These are phyloP conservation scores for Centruroides vittatus DNA, from an alignment of 1,140 invertebrate genomes.

Conservation along the genomic window DNA sequence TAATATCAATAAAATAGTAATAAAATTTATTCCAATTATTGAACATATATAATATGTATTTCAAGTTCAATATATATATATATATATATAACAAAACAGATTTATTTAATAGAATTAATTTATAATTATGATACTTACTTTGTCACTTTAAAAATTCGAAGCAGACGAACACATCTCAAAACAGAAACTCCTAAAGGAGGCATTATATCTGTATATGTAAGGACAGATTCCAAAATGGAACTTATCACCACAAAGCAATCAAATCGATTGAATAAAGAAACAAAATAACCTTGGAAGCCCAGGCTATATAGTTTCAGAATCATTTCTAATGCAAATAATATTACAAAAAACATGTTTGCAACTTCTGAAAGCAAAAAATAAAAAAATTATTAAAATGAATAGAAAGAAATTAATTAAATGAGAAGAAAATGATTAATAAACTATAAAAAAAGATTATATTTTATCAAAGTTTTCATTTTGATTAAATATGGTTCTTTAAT, in stretches of 20 bases:
- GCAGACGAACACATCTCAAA: slow-evolving; percentile 41
- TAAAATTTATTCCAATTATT: too few relatives aligned
- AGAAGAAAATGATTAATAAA: too few relatives aligned
- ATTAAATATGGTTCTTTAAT: too few relatives aligned
- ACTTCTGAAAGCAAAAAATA: slow-evolving; percentile 43
- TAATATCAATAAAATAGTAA: too few relatives aligned
- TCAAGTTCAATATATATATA: too few relatives aligned
- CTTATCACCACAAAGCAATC: slow-evolving; percentile 47
- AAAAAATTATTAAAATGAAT: neutral
- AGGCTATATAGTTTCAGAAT: slow-evolving; percentile 99
- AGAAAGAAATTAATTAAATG: too few relatives aligned
- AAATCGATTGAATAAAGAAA: slow-evolving; percentile 47
- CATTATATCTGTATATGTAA: slow-evolving; percentile 40
- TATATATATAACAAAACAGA: too few relatives aligned
- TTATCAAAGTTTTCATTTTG: too few relatives aligned
- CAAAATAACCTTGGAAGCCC: slow-evolving; percentile 50
- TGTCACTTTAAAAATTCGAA: slow-evolving; percentile 45
- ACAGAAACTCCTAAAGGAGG: slow-evolving; percentile 44
- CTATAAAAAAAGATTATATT: too few relatives aligned
- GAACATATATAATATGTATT: too few relatives aligned
- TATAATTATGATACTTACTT: slow-evolving; percentile 25
- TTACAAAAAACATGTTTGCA: slow-evolving; percentile 96
- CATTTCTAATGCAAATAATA: slow-evolving; percentile 97
- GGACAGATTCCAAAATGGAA: slow-evolving; percentile 40
- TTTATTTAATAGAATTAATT: too few relatives aligned